Base-by-base conservation (phyloP, 1,140 invertebrate genomes). In the Diprion similis region DNA sequence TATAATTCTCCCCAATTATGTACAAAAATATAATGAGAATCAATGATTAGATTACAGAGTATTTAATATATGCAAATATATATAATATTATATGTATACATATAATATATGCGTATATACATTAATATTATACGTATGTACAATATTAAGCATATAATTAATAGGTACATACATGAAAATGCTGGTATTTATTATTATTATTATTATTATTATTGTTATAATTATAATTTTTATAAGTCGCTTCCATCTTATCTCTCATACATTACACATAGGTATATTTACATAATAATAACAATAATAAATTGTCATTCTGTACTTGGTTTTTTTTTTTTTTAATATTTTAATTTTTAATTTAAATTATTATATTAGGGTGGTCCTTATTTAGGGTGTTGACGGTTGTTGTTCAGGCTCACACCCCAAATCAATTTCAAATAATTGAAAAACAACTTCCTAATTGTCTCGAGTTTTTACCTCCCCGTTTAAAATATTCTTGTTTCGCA, bases 21-120 rank as follows among this genome's bases (percentile, higher is more conserved):
- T 85, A 85, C 82, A 85, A 85, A 85, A 85, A 85, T 85, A 84
- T 85, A 83, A 85, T 83, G 81, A 84, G 78, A 82, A 84, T 82
- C 71, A 71, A 75, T 84, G 80, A 83, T 84, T 74, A 37, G 24
- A 77, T 83, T 85, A 79, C 79, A 84, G 77, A 80, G 76, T 81
- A 83, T 76, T 79, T 82, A 70, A 78, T 80, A 15, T 15, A 15
- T 15, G 11, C n/a, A 13, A 59, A 9, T 59, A 59, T 59, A 59
- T 59, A 59, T 37, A 37, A 37, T 37, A 37, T 37, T 37, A 37
- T 37, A 37, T 37, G 2, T 37, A 37, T 37, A 37, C 24, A 37
- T 37, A 37, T 82, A 70, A 78, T 80, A 15, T 15, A 15, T 15
- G 11, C n/a, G 11, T 59, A 59, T 59, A 59, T 59, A 59, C n/a